Conservation (phyloP, 2,797 vertebrate genomes). For the Acanthurus leucopareius region DNA sequence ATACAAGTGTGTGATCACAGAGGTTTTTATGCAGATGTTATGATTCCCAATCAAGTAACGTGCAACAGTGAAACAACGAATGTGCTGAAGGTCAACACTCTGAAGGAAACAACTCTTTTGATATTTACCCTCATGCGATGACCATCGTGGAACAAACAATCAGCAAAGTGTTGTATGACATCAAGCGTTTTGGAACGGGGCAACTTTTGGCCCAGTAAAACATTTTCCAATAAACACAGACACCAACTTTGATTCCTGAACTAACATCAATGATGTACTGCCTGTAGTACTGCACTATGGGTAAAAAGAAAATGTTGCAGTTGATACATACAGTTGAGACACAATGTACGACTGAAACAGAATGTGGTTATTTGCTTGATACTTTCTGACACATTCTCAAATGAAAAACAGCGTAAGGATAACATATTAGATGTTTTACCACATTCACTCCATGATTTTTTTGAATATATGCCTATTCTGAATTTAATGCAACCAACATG, state of each 20-base stretch:
- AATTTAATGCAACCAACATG: no score
- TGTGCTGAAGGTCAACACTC: conserved; percentile 31
- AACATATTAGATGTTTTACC: no score
- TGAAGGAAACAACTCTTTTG: conserved; percentile 38
- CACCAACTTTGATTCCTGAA: neutral
- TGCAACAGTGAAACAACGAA: conserved; percentile 39
- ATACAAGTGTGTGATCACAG: conserved; percentile 52
- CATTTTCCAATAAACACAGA: conserved; percentile 4
- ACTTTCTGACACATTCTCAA: no score
- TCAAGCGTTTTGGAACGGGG: neutral
- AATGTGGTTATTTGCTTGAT: no score
- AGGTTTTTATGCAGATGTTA: conserved; percentile 33
- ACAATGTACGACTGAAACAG: no score
- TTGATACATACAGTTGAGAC: neutral
- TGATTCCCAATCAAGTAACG: conserved; percentile 28
- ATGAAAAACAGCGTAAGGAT: no score
- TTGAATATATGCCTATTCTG: no score
- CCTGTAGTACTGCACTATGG: neutral
- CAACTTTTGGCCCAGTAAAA: neutral
- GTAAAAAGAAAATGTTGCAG: neutral
- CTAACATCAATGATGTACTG: neutral
- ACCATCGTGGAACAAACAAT: conserved; percentile 40
- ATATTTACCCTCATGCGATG: conserved; percentile 47
- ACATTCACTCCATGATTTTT: no score
- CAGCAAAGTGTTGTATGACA: conserved; percentile 14